Evolutionary conservation across 2,888 invertebrate genomes (phyloP).

Genomic region (Copidosoma aretas): DNA sequence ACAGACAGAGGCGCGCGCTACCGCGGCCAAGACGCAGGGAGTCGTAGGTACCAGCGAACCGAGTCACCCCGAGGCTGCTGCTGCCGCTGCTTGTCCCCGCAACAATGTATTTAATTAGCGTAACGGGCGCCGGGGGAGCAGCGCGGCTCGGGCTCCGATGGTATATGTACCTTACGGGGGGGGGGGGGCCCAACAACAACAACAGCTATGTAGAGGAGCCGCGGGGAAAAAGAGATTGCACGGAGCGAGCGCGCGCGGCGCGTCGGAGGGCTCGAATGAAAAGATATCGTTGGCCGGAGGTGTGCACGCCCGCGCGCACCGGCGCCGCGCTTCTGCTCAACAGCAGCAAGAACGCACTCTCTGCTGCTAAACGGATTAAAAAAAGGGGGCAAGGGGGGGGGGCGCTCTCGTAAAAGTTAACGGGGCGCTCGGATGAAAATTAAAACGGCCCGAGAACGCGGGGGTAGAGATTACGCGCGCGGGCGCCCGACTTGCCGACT

Average conservation of each 20-base stretch:
- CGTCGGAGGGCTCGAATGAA: constrained; percentile 21
- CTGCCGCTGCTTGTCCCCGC: constrained; percentile 62
- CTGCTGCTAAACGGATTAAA: constrained; percentile 59
- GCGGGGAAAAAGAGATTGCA: constrained; percentile 31
- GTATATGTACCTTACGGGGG: no score
- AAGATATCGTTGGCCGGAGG: constrained; percentile 20
- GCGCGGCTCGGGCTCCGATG: no score
- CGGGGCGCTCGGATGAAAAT: constrained; percentile 59
- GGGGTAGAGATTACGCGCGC: neutral
- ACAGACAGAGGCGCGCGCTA: no score
- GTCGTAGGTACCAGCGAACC: no score
- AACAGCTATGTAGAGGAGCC: no score
- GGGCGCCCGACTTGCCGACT: no score
- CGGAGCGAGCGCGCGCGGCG: constrained; percentile 11
- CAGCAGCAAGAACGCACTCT: neutral
- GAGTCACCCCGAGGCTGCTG: no score
- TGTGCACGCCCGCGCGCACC: no score
- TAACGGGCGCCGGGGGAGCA: constrained; percentile 48
- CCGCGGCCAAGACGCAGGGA: no score
- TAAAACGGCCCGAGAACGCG: constrained; percentile 49
- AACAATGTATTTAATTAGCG: constrained; percentile 64
- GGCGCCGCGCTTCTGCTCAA: no score
- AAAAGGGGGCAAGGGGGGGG: constrained; percentile 39
- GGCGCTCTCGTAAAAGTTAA: constrained; percentile 58
- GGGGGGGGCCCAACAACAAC: no score